A percentile compares a stretch with the other conserved stretches of the same genome.
phyloP scores from a whole-genome alignment of 2,113 vertebrate species.

The Camelus bactrianus region DNA sequence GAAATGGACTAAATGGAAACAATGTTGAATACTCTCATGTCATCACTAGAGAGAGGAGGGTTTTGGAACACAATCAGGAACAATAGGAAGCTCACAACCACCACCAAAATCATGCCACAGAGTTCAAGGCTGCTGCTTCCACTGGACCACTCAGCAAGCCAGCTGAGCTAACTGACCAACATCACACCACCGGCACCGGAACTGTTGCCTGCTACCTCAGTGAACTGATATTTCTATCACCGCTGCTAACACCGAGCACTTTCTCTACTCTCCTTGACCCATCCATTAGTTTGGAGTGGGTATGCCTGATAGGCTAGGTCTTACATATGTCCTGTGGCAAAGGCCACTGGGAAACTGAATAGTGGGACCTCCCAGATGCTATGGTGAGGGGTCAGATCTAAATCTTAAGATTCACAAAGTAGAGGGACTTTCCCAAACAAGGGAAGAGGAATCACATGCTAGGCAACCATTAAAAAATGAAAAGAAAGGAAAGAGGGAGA shows the following conservation, averaged over 20 bases:
- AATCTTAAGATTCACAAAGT: constrained; percentile 36
- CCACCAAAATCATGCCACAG: neutral
- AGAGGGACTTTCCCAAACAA: constrained; percentile 21
- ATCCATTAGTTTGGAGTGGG: neutral
- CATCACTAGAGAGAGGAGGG: constrained; percentile 3
- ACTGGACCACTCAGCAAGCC: neutral
- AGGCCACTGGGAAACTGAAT: neutral
- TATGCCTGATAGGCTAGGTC: neutral
- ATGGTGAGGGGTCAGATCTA: neutral
- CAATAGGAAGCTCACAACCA: neutral
- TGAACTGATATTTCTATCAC: neutral
- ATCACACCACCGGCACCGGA: too few relatives aligned
- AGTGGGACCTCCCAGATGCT: neutral
- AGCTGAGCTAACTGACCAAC: neutral
- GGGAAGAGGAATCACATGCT: neutral
- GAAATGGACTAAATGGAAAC: constrained; percentile 23
- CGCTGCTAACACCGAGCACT: neutral
- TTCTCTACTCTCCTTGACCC: neutral
- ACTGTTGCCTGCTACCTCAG: neutral
- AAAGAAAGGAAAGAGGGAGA: neutral
- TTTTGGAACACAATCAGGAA: neutral
- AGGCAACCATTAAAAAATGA: neutral
- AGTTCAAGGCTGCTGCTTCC: neutral
- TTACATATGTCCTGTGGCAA: neutral
- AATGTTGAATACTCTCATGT: neutral